Evolutionary conservation across 2,888 invertebrate species (phyloP).

Genomic region (Zonitis immaculata): DNA sequence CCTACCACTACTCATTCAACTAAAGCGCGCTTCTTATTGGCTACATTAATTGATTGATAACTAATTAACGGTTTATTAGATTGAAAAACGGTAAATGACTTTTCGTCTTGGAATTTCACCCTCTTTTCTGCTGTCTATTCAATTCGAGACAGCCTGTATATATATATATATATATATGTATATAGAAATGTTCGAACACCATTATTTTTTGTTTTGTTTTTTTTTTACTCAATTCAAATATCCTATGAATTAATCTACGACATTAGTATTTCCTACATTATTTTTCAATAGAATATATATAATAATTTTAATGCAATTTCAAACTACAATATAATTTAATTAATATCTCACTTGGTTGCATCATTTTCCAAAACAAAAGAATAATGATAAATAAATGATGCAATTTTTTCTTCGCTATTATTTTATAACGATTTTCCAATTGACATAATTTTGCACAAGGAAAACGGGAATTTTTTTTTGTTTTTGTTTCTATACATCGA

Average conservation of each 20-base stretch:
- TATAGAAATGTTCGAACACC: slow-evolving; percentile 3
- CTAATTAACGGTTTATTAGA: no score
- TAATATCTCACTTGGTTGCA: slow-evolving; percentile 56
- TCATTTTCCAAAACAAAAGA: slow-evolving; percentile 47
- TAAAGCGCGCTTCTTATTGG: no score
- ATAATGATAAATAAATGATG: slow-evolving; percentile 14
- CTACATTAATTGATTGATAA: no score
- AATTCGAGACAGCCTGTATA: slow-evolving; percentile 4
- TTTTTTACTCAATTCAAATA: slow-evolving; percentile 35
- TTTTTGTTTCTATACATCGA: slow-evolving; percentile 6
- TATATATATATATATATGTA: neutral
- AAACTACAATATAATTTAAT: slow-evolving; percentile 49
- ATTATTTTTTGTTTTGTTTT: slow-evolving; percentile 11
- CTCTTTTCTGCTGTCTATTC: no score
- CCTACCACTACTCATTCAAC: no score
- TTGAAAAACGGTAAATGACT: no score
- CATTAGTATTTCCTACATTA: slow-evolving; percentile 36
- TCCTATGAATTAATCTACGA: slow-evolving; percentile 32
- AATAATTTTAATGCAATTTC: neutral
- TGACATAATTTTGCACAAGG: neutral
- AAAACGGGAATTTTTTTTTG: neutral
- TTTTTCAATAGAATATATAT: slow-evolving; percentile 13
- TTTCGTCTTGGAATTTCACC: no score
- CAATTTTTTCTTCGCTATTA: slow-evolving; percentile 11
- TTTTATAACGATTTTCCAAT: slow-evolving; percentile 6